Conservation (phyloP, 1,140 invertebrate genomes). For the Papilio polyxenes region DNA sequence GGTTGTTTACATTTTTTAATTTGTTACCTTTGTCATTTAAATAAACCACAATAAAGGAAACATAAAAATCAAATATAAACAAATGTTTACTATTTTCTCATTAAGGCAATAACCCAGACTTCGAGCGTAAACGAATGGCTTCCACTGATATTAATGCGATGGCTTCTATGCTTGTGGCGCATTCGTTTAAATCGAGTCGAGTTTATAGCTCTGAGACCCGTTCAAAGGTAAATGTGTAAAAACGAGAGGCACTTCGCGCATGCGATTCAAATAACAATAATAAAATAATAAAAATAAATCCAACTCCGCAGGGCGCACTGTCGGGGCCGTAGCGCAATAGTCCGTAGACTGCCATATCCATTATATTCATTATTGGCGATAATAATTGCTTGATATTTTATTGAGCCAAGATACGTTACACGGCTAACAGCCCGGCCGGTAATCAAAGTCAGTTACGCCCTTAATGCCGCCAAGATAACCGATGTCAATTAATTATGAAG, state of each 20-base stretch:
- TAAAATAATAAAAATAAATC: slow-evolving; percentile 70
- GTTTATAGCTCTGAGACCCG: slow-evolving; percentile 68
- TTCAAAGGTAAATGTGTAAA: slow-evolving; percentile 69
- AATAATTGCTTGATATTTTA: slow-evolving; percentile 56
- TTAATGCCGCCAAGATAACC: slow-evolving; percentile 65
- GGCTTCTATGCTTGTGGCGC: slow-evolving; percentile 58
- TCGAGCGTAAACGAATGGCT: slow-evolving; percentile 66
- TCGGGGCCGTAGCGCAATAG: slow-evolving; percentile 51
- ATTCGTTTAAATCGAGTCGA: slow-evolving; percentile 59
- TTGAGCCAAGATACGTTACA: slow-evolving; percentile 48
- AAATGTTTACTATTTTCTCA: slow-evolving; percentile 48
- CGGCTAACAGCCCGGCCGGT: slow-evolving; percentile 51
- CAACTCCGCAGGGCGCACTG: slow-evolving; percentile 51
- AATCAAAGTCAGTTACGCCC: slow-evolving; percentile 58
- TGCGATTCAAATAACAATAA: slow-evolving; percentile 65
- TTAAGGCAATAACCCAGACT: slow-evolving; percentile 58
- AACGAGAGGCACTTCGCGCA: slow-evolving; percentile 61
- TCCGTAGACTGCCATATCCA: slow-evolving; percentile 56
- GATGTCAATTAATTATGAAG: slow-evolving; percentile 77
- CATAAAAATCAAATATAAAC: slow-evolving; percentile 44
- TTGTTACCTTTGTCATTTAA: slow-evolving; percentile 37
- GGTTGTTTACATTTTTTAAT: slow-evolving; percentile 61
- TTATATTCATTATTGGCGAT: slow-evolving; percentile 55
- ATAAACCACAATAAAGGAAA: slow-evolving; percentile 44
- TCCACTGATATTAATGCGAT: slow-evolving; percentile 64